phyloP scores from a whole-genome alignment of 1,140 invertebrate species.

The Lepidurus packardi region DNA sequence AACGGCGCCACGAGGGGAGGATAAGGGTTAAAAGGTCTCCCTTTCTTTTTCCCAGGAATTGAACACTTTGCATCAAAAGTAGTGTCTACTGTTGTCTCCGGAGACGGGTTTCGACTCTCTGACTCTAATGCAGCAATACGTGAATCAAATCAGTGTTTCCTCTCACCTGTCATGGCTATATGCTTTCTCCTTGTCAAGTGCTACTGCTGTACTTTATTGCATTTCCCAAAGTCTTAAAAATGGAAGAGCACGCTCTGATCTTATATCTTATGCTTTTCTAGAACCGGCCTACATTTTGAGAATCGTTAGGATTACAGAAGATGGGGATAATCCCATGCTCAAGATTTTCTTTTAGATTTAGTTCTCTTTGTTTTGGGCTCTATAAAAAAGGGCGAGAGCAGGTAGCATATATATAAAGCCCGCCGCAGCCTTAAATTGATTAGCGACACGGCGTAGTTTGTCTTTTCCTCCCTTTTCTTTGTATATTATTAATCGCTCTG shows the following conservation, averaged over 20 bases:
- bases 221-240: background rate
- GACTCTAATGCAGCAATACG: constrained; percentile 1
- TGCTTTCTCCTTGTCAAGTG: background rate
- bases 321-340: background rate
- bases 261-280: no score
- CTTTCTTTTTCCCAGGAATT: background rate
- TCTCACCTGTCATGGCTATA: background rate
- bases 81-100: background rate
- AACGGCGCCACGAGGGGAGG: background rate
- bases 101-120: background rate
- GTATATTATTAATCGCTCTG: background rate
- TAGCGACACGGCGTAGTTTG: constrained; percentile 1
- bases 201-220: background rate
- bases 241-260: no score
- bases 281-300: no score
- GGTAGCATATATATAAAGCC: background rate
- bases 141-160: background rate
- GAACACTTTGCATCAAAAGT: background rate
- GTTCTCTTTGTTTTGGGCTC: background rate
- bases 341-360: background rate
- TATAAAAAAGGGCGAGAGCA: background rate
- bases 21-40: background rate
- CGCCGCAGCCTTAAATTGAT: background rate
- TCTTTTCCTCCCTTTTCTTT: background rate
- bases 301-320: background rate